Evolutionary conservation across 1,140 invertebrate species (phyloP).

Genomic region (Diabrotica virgifera): DNA sequence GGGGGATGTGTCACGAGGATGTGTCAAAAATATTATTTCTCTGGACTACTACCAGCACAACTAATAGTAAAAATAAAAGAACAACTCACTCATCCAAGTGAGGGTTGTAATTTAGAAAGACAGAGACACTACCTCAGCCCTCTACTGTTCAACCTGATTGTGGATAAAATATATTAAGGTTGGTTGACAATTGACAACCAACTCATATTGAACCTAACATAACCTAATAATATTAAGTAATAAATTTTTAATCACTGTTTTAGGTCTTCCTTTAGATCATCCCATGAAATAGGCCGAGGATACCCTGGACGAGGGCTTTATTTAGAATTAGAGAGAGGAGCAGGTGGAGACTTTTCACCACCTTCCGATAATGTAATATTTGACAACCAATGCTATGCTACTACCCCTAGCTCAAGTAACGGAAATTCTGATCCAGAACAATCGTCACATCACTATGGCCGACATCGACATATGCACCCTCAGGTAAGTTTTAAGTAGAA

Average conservation of each 20-base stretch:
- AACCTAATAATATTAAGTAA: no score
- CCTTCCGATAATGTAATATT: slow-evolving; percentile 90
- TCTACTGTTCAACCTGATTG: no score
- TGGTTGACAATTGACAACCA: no score
- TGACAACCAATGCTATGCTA: slow-evolving; percentile 91
- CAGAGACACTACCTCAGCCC: no score
- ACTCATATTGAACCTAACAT: no score
- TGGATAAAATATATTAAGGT: no score
- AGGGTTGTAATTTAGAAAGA: no score
- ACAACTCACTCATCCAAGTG: no score
- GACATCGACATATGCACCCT: slow-evolving; percentile 52
- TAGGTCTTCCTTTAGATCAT: slow-evolving; percentile 51
- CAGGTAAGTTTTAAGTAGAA: slow-evolving; percentile 23
- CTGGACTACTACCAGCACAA: no score
- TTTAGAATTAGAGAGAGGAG: slow-evolving; percentile 73
- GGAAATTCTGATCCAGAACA: slow-evolving; percentile 85
- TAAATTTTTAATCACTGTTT: neutral
- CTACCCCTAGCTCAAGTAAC: slow-evolving; percentile 86
- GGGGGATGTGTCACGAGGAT: no score
- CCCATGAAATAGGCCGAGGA: slow-evolving; percentile 62
- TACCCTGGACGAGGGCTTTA: slow-evolving; percentile 68
- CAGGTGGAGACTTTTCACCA: slow-evolving; percentile 73
- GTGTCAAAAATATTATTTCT: no score
- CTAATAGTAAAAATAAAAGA: no score
- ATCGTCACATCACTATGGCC: slow-evolving; percentile 55